phyloP scores from a whole-genome alignment of 2,113 vertebrate species.

The Rafetus swinhoei region DNA sequence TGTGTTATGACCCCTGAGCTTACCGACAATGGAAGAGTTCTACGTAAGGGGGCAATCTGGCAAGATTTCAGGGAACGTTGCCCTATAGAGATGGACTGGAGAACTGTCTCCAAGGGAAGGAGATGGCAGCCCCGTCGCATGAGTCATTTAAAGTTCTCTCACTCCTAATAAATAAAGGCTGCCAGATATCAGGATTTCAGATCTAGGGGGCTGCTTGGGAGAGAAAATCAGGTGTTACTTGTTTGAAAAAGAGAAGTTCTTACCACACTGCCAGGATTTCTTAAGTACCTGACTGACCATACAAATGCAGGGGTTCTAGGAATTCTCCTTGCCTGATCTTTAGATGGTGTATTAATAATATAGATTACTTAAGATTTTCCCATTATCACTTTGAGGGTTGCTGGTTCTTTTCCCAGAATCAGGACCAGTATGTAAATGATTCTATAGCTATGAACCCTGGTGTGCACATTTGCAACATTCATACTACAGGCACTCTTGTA shows the following conservation, averaged over 20 bases:
- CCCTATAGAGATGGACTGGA: background rate
- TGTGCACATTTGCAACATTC: no score
- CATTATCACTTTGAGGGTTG: no score
- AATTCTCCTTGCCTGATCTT: background rate
- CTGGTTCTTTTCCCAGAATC: no score
- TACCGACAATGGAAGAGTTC: background rate
- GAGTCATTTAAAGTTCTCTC: background rate
- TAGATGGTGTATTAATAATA: no score
- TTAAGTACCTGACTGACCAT: background rate
- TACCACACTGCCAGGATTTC: background rate
- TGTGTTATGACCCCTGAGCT: background rate
- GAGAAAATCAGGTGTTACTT: background rate
- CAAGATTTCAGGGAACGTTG: background rate
- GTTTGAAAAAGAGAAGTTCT: background rate
- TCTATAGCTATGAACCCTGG: no score
- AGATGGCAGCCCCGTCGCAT: background rate
- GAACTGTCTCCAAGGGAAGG: background rate
- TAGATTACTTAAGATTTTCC: no score
- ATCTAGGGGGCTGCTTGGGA: background rate
- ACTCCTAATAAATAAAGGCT: background rate
- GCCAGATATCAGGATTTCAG: background rate
- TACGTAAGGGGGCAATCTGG: background rate
- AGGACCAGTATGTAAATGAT: no score
- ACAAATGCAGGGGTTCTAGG: background rate
- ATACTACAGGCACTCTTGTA: no score